These are phyloP conservation scores for Riptortus pedestris DNA, from an alignment of 1,140 invertebrate genomes.

Conservation along the genomic window DNA sequence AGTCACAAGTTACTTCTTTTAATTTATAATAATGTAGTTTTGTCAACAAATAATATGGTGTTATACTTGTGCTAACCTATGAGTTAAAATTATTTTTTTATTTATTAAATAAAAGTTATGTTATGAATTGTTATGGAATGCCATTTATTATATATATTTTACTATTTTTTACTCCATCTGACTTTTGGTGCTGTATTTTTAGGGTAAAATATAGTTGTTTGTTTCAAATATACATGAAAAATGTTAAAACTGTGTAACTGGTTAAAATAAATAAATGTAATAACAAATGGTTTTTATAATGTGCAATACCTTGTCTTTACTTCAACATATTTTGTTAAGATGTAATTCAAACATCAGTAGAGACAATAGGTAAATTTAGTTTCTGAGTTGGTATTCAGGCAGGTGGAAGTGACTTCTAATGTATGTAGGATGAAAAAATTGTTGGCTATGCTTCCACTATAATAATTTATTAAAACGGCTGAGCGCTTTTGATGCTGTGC, in stretches of 20 bases:
- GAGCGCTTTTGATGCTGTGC: too few species aligned
- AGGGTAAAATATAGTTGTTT: background rate
- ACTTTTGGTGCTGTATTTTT: slow-evolving; percentile 1
- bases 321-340: too few species aligned
- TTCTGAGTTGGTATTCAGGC: too few species aligned
- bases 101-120: slow-evolving; percentile 1
- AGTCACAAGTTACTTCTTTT: slow-evolving; percentile 8
- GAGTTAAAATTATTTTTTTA: slow-evolving; percentile 11
- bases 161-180: background rate
- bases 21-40: background rate
- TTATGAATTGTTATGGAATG: slow-evolving; percentile 1
- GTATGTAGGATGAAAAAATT: too few species aligned
- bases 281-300: background rate
- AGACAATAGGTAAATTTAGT: too few species aligned
- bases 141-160: slow-evolving; percentile 1
- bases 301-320: too few species aligned
- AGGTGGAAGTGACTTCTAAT: too few species aligned
- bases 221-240: background rate
- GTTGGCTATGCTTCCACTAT: too few species aligned
- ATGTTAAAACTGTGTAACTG: background rate
- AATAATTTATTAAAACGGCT: too few species aligned
- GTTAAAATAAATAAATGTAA: background rate
- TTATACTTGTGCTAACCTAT: background rate
- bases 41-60: background rate
- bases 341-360: too few species aligned